phyloP scores from a whole-genome alignment of 2,888 invertebrate genomes.

The Micropterix aruncella region DNA sequence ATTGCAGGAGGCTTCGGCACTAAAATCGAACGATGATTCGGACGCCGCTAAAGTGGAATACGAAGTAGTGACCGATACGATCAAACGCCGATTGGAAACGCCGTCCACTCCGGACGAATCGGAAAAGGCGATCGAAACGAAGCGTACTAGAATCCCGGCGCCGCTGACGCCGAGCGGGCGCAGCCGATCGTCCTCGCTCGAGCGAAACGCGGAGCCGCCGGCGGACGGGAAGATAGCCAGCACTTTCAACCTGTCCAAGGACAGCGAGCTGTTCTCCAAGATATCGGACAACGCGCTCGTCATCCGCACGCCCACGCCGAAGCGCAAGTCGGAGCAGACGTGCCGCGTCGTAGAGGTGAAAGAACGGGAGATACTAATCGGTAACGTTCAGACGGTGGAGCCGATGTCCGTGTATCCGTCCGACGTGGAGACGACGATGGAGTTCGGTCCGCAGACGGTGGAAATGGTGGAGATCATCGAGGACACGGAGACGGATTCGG shows the following conservation, averaged over 20 bases:
- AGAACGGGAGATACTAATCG: conserved; percentile 53
- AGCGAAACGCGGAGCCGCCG: conserved; percentile 13
- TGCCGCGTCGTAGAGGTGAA: conserved; percentile 53
- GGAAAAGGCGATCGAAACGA: conserved; percentile 22
- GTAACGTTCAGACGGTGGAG: conserved; percentile 34
- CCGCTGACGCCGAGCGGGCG: conserved; percentile 21
- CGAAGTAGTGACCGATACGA: conserved; percentile 49
- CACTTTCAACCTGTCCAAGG: conserved; percentile 49
- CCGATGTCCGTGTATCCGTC: conserved; percentile 32
- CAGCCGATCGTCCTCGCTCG: conserved; percentile 22
- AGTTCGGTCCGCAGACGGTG: conserved; percentile 37
- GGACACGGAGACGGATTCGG: conserved; percentile 30
- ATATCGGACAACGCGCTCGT: conserved; percentile 38
- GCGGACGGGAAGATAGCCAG: conserved; percentile 33
- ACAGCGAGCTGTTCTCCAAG: conserved; percentile 54
- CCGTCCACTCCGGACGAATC: conserved; percentile 28
- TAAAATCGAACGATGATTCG: not conserved
- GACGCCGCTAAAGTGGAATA: conserved; percentile 23
- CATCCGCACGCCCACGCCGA: conserved; percentile 15
- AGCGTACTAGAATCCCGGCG: conserved; percentile 31
- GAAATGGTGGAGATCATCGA: conserved; percentile 41
- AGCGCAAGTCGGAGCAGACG: conserved; percentile 15
- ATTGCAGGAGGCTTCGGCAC: not conserved
- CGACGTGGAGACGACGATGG: conserved; percentile 37
- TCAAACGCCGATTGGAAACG: conserved; percentile 41